Conservation (phyloP, 2,888 invertebrate species). For the Dryocosmus kuriphilus region DNA sequence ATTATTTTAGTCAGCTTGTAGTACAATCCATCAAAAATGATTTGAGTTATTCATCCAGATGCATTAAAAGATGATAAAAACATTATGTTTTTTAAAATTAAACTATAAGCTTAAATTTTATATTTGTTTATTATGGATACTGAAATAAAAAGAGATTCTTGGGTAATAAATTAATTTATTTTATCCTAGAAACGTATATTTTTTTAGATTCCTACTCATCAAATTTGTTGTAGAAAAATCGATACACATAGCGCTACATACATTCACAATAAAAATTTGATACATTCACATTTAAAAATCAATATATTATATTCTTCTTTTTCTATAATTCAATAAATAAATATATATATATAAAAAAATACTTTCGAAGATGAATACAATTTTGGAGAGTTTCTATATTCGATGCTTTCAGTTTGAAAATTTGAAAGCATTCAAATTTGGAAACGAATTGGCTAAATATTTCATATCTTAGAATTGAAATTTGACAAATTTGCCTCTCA, state of each 20-base stretch:
- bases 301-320: not conserved
- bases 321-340: not conserved
- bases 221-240: not conserved
- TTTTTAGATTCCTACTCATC: not conserved
- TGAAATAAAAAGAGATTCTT: not conserved
- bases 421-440: not conserved
- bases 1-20: not conserved
- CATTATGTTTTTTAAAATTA: too few relatives aligned
- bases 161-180: slow-evolving; percentile 22
- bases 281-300: not conserved
- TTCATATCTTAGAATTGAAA: too few relatives aligned
- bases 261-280: not conserved
- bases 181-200: not conserved
- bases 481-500: too few relatives aligned
- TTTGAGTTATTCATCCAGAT: not conserved
- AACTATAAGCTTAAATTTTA: not conserved
- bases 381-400: too few relatives aligned
- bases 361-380: too few relatives aligned
- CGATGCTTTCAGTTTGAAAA: too few relatives aligned
- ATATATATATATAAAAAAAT: too few relatives aligned
- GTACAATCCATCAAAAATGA: not conserved
- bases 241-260: not conserved
- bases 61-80: not conserved
- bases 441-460: not conserved
- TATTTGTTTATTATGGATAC: not conserved